Conservation (phyloP, 2,113 vertebrate species). For the Ciconia boyciana region DNA sequence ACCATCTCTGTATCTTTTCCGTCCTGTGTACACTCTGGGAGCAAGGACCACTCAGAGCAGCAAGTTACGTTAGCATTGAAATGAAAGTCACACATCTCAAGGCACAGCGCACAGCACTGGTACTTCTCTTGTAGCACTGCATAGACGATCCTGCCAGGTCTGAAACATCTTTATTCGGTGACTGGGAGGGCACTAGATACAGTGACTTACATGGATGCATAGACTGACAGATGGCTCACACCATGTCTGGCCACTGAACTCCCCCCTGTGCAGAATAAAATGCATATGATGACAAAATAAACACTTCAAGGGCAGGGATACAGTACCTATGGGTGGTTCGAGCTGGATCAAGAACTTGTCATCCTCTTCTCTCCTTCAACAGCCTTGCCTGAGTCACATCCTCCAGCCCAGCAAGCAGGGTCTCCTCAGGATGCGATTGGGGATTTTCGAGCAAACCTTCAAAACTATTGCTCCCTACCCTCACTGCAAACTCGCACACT, state of each 20-base stretch:
- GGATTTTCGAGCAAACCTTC: neutral
- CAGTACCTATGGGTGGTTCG: neutral
- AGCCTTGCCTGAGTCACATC: neutral
- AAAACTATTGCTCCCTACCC: neutral
- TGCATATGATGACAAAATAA: neutral
- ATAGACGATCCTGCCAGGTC: neutral
- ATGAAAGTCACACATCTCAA: neutral
- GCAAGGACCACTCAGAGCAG: neutral
- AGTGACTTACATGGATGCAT: fast-evolving
- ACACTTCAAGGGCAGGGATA: neutral
- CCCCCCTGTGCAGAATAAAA: neutral
- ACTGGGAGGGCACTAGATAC: neutral
- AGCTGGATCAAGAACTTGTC: neutral
- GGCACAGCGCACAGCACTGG: neutral
- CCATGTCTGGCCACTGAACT: neutral
- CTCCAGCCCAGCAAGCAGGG: neutral
- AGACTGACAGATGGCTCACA: neutral
- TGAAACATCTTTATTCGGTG: neutral
- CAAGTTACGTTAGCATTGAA: neutral
- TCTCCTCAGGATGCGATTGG: neutral
- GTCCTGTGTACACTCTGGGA: neutral
- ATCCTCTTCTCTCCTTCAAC: neutral
- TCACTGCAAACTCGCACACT: neutral
- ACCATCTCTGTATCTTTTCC: neutral
- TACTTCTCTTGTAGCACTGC: neutral